Base-by-base conservation (phyloP, 1,140 invertebrate species). In the Drosophila truncata region DNA sequence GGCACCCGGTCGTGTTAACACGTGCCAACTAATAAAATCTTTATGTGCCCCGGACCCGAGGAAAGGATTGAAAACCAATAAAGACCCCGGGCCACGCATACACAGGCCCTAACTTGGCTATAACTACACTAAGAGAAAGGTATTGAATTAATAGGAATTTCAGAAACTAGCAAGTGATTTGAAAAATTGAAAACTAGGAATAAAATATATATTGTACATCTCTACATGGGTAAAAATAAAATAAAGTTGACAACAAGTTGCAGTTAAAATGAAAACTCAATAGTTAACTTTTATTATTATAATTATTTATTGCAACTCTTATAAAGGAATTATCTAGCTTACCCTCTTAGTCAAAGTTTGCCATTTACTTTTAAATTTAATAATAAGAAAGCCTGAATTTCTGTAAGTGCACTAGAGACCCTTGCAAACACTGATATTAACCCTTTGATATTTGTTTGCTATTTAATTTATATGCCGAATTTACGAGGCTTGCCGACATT, bases 21-120 rank as follows among this genome's bases (percentile, higher is more conserved):
- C 78, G 69, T 81, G 66, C 62, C 85, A 90, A 79, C 80, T 90
- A 90, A 81, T 88, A 88, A 88, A 88, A 88, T 90, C 74, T 81
- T 88, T 76, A 88, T 90, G 66, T 78, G 63, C 42, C 50, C 23
- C 20, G 72, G 27, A 52, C 55, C 74, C 54, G 25, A 57, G 55
- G 23, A 86, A 86, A 62, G 82, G 82, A 71, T 82, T 86, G 70
- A 72, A 87, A 82, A 76, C 25, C 75, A 77, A 86, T 86, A 86
- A 87, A 82, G 73, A 50, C 35, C 44, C 29, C 18, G 31, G 67
- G 50, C 52, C 75, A 82, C 70, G 83, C 70, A 76, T 58, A 49
- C 55, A 62, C 29, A 37, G 35, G 55, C 44, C 78, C 42, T 69
- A 60, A 70, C 50, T 60, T 60, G 23, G 29, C 42, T 59, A 35